Conservation (phyloP, 2,797 vertebrate species). For the Meriones psammophilus region DNA sequence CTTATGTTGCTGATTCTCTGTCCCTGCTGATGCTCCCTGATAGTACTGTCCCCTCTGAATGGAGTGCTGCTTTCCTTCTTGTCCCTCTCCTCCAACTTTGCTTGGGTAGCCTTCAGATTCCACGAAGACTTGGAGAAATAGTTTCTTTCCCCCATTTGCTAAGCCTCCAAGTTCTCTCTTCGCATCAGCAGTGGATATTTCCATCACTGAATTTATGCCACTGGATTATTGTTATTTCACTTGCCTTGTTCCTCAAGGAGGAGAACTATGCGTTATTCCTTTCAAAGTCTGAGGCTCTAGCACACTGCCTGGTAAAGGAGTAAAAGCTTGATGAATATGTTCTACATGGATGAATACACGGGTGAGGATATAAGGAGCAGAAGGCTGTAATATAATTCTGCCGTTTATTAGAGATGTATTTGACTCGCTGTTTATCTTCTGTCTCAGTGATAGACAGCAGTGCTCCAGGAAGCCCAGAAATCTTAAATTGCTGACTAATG, state of each 20-base stretch:
- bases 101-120: not conserved
- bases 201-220: not conserved
- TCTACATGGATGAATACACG: not conserved
- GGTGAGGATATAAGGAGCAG: not conserved
- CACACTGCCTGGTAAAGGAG: not conserved
- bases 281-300: not conserved
- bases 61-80: not conserved
- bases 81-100: not conserved
- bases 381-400: not conserved
- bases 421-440: conserved; percentile 37
- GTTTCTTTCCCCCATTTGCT: not conserved
- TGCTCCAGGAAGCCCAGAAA: not conserved
- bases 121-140: not conserved
- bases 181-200: not conserved
- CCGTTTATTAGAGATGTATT: not conserved
- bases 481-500: not conserved
- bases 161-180: not conserved
- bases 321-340: not conserved
- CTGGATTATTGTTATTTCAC: not conserved
- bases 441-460: not conserved
- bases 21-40: not conserved
- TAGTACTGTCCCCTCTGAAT: not conserved
- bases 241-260: not conserved
- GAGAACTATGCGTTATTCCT: not conserved
- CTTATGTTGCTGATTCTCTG: no score